Evolutionary conservation across 1,140 invertebrate species (phyloP), one percentile per base, ranked within the genome.

Genomic region (Solenopsis fugax): DNA sequence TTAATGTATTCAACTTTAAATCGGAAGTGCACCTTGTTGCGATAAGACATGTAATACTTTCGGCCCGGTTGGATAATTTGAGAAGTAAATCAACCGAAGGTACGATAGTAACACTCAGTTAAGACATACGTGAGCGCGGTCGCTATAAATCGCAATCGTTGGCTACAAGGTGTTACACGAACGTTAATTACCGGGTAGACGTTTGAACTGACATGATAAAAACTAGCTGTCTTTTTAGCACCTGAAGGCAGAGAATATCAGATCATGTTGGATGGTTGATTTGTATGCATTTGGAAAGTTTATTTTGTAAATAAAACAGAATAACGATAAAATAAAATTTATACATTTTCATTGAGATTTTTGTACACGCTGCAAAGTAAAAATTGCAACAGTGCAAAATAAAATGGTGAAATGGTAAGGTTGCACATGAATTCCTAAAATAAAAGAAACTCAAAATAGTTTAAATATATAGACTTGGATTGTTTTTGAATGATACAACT

Each of bases 201-300:
- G 91, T 93, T 92, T 92, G 90, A 93, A 93, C 90, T 92, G 91
- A 92, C 87, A 87, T 78, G 91, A 91, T 92, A 93, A 93, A 93
- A 93, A 92, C 88, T 91, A 93, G 89, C 84, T 90, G 80, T 65
- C 85, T 88, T 90, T 45, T 86, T 87, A 73, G 48, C 16, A 29
- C 82, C 88, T 71, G 60, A 80, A 91, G 90, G 78, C 86, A 86
- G 50, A 58, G 45, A 72, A 67, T 87, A 64, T 2, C 4, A 86
- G 62, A 89, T 86, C 87, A 72, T 65, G 12, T 69, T 77, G 85
- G 71, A 77, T 88, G 88, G 87, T 60, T 89, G 56, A 52, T 21
- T 21, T 41, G 7, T 65, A 58, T 62, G 12, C 3, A 21, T 67
- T 41, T n/a, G 4, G 41, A 72, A 64, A 56, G 21, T 4, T 24